These are phyloP conservation scores for Ploceus nigricollis DNA, from an alignment of 2,113 vertebrate species.

Conservation along the genomic window DNA sequence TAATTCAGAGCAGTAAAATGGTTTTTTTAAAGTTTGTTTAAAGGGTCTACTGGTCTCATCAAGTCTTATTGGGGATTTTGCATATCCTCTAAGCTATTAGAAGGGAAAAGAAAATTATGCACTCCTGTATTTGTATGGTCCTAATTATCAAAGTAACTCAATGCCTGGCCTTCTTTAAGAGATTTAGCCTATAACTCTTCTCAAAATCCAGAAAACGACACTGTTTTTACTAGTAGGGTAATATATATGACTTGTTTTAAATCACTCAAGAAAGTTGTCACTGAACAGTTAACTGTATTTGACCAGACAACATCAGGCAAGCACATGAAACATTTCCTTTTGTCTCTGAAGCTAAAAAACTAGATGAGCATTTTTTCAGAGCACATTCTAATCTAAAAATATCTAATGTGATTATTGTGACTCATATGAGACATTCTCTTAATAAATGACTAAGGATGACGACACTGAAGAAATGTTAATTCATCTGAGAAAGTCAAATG, in stretches of 20 bases:
- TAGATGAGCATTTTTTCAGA: neutral
- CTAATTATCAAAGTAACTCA: neutral
- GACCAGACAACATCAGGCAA: neutral
- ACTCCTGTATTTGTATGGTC: neutral
- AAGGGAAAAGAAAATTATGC: neutral
- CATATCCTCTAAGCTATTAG: neutral
- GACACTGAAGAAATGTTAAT: neutral
- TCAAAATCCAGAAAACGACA: neutral
- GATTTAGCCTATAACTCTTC: neutral
- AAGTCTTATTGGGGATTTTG: neutral
- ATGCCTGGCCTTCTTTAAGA: neutral
- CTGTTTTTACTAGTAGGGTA: neutral
- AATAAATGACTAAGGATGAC: neutral
- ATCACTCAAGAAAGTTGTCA: neutral
- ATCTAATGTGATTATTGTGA: neutral
- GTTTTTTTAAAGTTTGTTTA: neutral
- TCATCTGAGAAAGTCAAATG: neutral
- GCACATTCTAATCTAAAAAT: neutral
- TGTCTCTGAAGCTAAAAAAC: neutral
- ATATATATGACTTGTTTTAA: neutral
- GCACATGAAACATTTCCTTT: neutral
- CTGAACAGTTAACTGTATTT: neutral
- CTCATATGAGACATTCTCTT: neutral
- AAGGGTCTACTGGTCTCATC: neutral
- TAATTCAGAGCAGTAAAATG: neutral